Percentiles rank a stretch among this genome's conserved stretches.
These are phyloP conservation scores for Hybognathus amarus DNA, from an alignment of 2,797 vertebrate species.

Conservation along the genomic window DNA sequence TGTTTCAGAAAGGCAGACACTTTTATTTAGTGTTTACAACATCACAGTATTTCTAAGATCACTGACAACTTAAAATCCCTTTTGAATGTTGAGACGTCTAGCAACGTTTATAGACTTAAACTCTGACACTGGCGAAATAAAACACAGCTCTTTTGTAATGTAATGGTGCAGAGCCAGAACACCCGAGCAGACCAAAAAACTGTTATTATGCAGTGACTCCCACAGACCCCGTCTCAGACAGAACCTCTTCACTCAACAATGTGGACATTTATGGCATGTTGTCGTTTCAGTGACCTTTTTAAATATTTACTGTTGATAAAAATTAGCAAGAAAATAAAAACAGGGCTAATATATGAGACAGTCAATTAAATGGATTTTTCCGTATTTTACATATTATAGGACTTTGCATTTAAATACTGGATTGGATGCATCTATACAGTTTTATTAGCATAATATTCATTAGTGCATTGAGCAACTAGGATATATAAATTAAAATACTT, in stretches of 20 bases:
- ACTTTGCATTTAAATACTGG: background rate
- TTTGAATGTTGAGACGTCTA: background rate
- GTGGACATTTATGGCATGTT: background rate
- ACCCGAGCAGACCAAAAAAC: background rate
- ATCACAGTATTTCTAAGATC: constrained; percentile 6
- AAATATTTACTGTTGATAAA: background rate
- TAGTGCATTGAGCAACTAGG: background rate
- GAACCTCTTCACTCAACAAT: background rate
- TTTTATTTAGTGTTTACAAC: constrained; percentile 9
- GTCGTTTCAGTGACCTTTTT: background rate
- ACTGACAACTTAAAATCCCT: background rate
- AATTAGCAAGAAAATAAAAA: background rate
- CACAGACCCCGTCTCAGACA: background rate
- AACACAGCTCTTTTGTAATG: constrained; percentile 9
- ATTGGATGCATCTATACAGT: background rate
- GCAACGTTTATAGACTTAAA: constrained; percentile 27
- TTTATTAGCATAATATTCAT: background rate
- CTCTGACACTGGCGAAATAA: background rate
- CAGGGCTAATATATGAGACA: too few relatives aligned
- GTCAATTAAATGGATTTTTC: background rate
- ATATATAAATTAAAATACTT: background rate
- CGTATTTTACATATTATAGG: too few relatives aligned
- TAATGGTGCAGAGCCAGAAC: background rate
- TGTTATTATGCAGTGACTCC: constrained; percentile 2
- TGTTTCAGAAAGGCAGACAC: constrained; percentile 3